Evolutionary conservation across 1,140 invertebrate species (phyloP).

Genomic region (Drosophila paulistorum): DNA sequence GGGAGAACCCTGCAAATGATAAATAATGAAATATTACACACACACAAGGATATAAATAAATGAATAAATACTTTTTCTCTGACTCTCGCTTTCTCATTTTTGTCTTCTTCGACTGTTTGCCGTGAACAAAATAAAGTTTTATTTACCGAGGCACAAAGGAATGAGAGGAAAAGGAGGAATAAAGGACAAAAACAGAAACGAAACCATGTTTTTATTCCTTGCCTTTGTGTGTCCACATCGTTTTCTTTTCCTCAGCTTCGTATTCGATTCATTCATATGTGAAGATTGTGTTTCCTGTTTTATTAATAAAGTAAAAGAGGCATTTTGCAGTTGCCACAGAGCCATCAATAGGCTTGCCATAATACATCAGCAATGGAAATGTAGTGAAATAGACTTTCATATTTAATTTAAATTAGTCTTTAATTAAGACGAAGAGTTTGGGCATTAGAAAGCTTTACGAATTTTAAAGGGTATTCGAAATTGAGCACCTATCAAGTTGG

Average conservation of each 20-base stretch:
- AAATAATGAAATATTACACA: constrained; percentile 33
- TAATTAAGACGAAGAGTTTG: no score
- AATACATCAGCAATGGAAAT: no score
- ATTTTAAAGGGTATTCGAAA: no score
- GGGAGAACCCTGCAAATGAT: background rate
- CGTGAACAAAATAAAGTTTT: constrained; percentile 28
- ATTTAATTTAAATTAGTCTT: no score
- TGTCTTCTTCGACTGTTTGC: background rate
- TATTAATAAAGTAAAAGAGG: constrained; percentile 14
- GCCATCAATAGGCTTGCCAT: constrained; percentile 38
- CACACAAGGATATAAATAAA: constrained; percentile 5
- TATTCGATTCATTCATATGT: constrained; percentile 9
- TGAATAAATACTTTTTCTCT: background rate
- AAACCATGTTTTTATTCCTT: background rate
- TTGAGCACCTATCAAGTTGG: no score
- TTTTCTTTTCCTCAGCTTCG: background rate
- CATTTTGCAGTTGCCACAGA: constrained; percentile 41
- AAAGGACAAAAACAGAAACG: background rate
- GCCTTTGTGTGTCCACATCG: background rate
- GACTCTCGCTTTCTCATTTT: background rate
- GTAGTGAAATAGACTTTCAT: no score
- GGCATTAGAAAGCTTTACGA: no score
- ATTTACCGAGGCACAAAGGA: constrained; percentile 9
- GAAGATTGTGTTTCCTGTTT: constrained; percentile 2
- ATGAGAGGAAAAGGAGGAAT: background rate